Base-by-base conservation (phyloP, 1,140 invertebrate genomes). In the Daktulosphaira vitifoliae region DNA sequence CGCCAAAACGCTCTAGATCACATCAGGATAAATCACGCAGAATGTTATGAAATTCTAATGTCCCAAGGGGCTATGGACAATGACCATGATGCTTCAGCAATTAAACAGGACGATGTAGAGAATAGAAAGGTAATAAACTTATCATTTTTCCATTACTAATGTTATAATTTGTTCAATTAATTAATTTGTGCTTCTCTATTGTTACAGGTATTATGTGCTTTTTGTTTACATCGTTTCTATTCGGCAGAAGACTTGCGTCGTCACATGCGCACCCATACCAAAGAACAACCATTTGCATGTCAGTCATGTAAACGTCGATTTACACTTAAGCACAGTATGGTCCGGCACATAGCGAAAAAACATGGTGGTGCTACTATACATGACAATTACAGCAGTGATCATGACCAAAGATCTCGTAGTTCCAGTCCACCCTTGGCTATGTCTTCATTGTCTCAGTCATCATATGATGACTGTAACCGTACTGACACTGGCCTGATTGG, bases 261-360 rank as follows among this genome's bases (percentile, higher is more conserved):
- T 8, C 93, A 96, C 75, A 93, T 96, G 89, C 77, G 90, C 39
- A 90, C 88, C 0, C 89, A 92, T 71, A 90, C 88, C 0, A 89
- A 88, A 0, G 90, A 91, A 71, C 75, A 88, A 1, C 84, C 84
- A 0, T 90, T 88, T 72, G 82, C 86, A 42, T 91, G 89, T 69
- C 85, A 89, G 70, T 83, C 90, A 11, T 94, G 91, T 72, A 75
- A 82, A 11, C 77, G 89, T 4, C 80, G 87, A 56, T 94, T 94
- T 76, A 94, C 90, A 0, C 77, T 94, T n/a, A 93, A 94, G 71
- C 90, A 94, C 77, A 91, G 88, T 73, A 93, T 94, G 90, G 80
- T 94, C 54, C 81, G 91, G 2, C 91, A 94, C 73, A 37, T 48
- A 59, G 53, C 52, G 9, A 59, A 52, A 39, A 50, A 50, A 3